Conservation (phyloP, 2,888 invertebrate species). For the Amphipyra tragopoginis region DNA sequence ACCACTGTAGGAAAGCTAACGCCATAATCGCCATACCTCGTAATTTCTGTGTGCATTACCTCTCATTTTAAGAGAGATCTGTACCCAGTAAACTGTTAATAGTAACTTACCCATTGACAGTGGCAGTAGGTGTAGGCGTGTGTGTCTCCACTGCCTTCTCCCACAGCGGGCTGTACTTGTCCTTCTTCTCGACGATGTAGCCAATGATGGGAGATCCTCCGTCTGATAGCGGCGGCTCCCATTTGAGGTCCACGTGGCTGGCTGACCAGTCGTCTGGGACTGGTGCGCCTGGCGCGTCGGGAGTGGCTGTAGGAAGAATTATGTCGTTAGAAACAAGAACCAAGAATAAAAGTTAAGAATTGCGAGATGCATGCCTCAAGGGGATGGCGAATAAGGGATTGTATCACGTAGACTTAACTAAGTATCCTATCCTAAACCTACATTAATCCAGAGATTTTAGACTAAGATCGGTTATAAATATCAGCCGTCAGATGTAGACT, state of each 20-base stretch:
- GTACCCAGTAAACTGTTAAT: neutral
- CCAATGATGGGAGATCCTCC: constrained; percentile 98
- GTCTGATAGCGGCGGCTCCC: constrained; percentile 96
- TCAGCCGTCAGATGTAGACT: too few species aligned
- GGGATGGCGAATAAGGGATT: too few species aligned
- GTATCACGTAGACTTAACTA: too few species aligned
- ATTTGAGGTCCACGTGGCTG: constrained; percentile 96
- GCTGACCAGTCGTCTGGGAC: constrained; percentile 98
- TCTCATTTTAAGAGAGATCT: neutral
- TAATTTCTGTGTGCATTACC: too few species aligned
- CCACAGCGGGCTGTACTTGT: constrained; percentile 97
- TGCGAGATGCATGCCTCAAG: too few species aligned
- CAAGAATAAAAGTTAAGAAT: neutral
- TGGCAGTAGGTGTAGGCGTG: constrained; percentile 92
- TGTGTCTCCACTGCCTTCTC: constrained; percentile 97
- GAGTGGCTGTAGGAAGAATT: constrained; percentile 90
- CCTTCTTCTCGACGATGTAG: constrained; percentile 97
- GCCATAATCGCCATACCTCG: too few species aligned
- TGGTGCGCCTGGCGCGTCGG: constrained; percentile 97
- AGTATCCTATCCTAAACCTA: too few species aligned
- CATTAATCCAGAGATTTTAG: too few species aligned
- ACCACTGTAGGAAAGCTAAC: too few species aligned
- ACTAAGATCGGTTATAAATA: too few species aligned
- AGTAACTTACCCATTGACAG: constrained; percentile 93
- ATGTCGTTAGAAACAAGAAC: neutral